Conservation (phyloP, 2,888 invertebrate species). For the Latheticus oryzae region DNA sequence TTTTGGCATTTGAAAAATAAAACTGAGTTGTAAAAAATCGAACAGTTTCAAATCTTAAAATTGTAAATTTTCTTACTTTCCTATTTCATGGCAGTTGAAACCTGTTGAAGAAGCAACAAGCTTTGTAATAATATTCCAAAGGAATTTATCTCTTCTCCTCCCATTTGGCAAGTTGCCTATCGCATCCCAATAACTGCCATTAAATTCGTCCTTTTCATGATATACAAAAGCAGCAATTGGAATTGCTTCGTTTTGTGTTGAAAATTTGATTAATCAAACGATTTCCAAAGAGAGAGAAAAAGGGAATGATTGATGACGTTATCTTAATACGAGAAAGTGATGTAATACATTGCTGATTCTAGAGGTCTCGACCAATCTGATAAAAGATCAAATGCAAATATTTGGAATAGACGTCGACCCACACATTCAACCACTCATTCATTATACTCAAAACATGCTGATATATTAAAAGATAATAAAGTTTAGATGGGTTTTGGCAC, state of each 20-base stretch:
- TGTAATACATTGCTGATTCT: neutral
- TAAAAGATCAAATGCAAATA: conserved; percentile 10
- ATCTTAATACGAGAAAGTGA: conserved; percentile 12
- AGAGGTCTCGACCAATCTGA: too few relatives aligned
- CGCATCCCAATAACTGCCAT: conserved; percentile 10
- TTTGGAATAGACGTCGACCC: neutral
- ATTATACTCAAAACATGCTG: too few relatives aligned
- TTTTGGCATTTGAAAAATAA: too few relatives aligned
- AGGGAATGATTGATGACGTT: conserved; percentile 12
- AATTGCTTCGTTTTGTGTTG: neutral
- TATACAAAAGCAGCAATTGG: conserved; percentile 6
- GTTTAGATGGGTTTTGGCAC: too few relatives aligned
- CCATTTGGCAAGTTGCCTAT: conserved; percentile 28
- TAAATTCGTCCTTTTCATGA: conserved; percentile 3
- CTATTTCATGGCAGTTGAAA: too few relatives aligned
- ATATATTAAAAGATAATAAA: too few relatives aligned
- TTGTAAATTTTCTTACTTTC: too few relatives aligned
- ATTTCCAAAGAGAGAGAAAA: neutral
- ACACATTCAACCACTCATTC: too few relatives aligned
- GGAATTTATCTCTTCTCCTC: conserved; percentile 24
- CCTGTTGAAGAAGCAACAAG: conserved; percentile 34
- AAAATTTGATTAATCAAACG: conserved; percentile 15
- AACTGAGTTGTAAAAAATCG: too few relatives aligned
- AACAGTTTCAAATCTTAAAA: too few relatives aligned
- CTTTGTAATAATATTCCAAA: conserved; percentile 25